Percentiles rank a stretch among this genome's conserved stretches.
These are phyloP conservation scores for Nibea coibor DNA, from an alignment of 2,113 vertebrate genomes.

Conservation along the genomic window DNA sequence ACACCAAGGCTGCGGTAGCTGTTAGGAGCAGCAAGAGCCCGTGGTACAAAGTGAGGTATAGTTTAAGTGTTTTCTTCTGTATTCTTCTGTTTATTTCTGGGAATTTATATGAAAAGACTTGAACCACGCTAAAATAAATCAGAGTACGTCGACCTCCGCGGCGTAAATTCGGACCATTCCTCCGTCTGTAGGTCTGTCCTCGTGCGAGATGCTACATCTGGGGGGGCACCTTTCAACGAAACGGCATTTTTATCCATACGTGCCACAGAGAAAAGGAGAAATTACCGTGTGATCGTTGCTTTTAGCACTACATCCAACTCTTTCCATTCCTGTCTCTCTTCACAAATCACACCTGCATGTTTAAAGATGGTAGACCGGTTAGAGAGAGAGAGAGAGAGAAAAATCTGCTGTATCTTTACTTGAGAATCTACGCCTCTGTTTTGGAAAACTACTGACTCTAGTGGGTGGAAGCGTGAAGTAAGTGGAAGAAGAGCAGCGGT, in stretches of 20 bases:
- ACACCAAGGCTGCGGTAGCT: not conserved
- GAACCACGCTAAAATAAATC: no score
- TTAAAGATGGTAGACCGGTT: conserved; percentile 46
- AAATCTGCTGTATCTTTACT: conserved; percentile 25
- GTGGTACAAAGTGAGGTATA: not conserved
- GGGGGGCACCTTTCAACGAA: not conserved
- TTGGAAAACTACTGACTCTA: conserved; percentile 75
- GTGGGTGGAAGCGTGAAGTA: conserved; percentile 78
- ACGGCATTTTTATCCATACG: not conserved
- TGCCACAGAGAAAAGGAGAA: not conserved
- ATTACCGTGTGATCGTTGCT: not conserved
- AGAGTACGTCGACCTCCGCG: no score
- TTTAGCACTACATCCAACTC: not conserved
- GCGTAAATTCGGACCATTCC: no score
- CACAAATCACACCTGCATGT: conserved; percentile 31
- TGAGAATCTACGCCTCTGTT: conserved; percentile 61
- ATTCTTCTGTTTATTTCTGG: no score
- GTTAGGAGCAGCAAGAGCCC: not conserved
- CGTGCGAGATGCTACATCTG: not conserved
- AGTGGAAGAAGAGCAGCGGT: conserved; percentile 78
- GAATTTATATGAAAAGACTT: no score
- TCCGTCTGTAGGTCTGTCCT: not conserved
- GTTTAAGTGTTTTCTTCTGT: no score
- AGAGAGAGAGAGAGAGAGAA: not conserved
- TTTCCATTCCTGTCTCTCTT: conserved; percentile 18